Base-by-base conservation (phyloP, 2,888 invertebrate genomes). In the Auanema freiburgensis region DNA sequence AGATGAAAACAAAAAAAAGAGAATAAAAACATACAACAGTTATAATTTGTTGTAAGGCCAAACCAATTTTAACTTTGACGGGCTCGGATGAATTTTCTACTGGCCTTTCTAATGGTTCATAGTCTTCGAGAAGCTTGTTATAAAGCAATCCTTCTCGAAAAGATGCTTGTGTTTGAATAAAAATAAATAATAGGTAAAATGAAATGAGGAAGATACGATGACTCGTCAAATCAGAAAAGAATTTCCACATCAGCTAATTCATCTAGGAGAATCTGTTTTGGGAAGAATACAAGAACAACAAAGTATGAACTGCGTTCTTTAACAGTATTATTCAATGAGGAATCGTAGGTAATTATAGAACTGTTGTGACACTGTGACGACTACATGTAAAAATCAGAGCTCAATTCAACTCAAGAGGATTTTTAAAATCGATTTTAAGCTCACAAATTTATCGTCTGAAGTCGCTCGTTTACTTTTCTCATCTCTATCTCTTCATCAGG, bases 101-200 rank as follows among this genome's bases (percentile, higher is more conserved):
- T 2, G 77, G 77, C 16, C 77, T 61, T 23, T 74, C 77, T 43
- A 76, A 65, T 1, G 76, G 66, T 57, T 74, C 72, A 57, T 77
- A 76, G 49, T 74, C 74, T 24, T 67, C 68, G 8, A 77, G 72
- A 6, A 77, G 65, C 41, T 66, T 59, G 0, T 64, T 65, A 63
- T 77, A 77, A 14, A 77, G 65, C n/a, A 72, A 62, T 12, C 69
- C 67, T 65, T 69, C 72, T 55, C 44, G 51, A 4, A 43, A 18
- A 10, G 66, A 64, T 25, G 60, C 54, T 10, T 4, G 16, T 14
- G 59, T 33, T 5, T 33, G 33, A 33, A 33, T 33, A 33, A 33
- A 5, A 33, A 33, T 33, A 33, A 33, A 33, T 33, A 33, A 33
- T 33, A 33, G 33, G 8, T 33, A 33, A 8, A 33, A 33, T 33